A percentile compares a stretch with the other conserved stretches of the same genome.
phyloP scores from a whole-genome alignment of 2,888 invertebrate genomes.

The Ischnura elegans region DNA sequence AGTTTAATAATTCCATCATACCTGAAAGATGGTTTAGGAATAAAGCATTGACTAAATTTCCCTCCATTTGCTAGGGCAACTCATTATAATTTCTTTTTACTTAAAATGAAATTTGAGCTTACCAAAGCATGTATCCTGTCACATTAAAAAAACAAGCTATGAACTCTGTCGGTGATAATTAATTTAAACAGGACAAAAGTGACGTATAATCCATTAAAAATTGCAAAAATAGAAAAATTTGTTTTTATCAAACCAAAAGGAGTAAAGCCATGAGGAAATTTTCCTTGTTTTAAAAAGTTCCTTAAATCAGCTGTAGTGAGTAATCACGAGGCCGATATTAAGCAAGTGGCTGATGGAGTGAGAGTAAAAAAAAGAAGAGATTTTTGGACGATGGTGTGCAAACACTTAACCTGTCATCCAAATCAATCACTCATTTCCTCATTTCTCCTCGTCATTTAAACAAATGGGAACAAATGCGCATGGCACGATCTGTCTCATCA shows the following conservation, averaged over 20 bases:
- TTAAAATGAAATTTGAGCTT: not conserved
- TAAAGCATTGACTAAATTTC: no score
- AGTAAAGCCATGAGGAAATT: not conserved
- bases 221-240: not conserved
- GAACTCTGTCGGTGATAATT: not conserved
- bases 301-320: not conserved
- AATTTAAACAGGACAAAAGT: not conserved
- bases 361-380: no score
- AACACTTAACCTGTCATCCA: slow-evolving; percentile 38
- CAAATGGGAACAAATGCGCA: not conserved
- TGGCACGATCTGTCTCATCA: slow-evolving; percentile 19
- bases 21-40: no score
- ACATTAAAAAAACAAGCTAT: not conserved
- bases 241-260: not conserved
- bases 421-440: slow-evolving; percentile 51
- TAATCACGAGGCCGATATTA: not conserved
- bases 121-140: not conserved
- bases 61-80: no score
- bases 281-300: not conserved
- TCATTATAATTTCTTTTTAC: not conserved
- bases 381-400: slow-evolving; percentile 16
- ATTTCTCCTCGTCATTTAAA: slow-evolving; percentile 12
- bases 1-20: no score
- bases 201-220: not conserved
- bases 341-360: not conserved